Evolutionary conservation across 2,888 invertebrate genomes (phyloP).

Genomic region (Odontocolon sp.): DNA sequence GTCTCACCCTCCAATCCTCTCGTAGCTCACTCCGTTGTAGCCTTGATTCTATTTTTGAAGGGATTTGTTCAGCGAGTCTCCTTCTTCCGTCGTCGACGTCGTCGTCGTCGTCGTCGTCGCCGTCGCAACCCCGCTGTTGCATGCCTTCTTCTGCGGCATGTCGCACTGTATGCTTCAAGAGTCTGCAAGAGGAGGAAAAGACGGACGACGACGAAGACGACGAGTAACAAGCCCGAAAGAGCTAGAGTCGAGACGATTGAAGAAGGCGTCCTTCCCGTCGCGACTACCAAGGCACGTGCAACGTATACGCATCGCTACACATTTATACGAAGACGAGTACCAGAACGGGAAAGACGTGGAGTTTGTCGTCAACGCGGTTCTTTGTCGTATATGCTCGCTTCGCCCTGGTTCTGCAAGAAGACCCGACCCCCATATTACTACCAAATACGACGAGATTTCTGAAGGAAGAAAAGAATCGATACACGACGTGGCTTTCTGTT

Average conservation of each 20-base stretch:
- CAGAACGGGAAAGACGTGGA: conserved; percentile 39
- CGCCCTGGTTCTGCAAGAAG: conserved; percentile 10
- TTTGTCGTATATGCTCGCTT: conserved; percentile 29
- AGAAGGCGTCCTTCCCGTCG: conserved; percentile 17
- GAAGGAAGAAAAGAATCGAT: conserved; percentile 8
- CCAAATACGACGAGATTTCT: conserved; percentile 10
- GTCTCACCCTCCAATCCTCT: conserved; percentile 26
- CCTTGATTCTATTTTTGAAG: conserved; percentile 63
- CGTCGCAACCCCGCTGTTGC: conserved; percentile 22
- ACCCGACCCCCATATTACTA: conserved; percentile 1
- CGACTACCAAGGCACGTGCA: conserved; percentile 41
- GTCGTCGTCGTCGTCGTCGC: too few relatives aligned
- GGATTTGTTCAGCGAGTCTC: conserved; percentile 53
- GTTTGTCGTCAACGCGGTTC: conserved; percentile 44
- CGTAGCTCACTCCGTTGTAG: conserved; percentile 51
- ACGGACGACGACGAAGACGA: neutral
- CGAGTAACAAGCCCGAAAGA: conserved; percentile 31
- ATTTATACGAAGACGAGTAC: neutral
- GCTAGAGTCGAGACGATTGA: conserved; percentile 22
- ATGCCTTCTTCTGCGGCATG: conserved; percentile 29
- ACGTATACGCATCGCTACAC: conserved; percentile 20
- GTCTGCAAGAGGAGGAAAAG: neutral
- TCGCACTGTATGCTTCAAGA: conserved; percentile 1
- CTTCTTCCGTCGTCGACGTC: conserved; percentile 39
- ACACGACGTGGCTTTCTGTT: conserved; percentile 1